Base-by-base conservation (phyloP, 2,888 invertebrate species). In the Stegophylla sp. region DNA sequence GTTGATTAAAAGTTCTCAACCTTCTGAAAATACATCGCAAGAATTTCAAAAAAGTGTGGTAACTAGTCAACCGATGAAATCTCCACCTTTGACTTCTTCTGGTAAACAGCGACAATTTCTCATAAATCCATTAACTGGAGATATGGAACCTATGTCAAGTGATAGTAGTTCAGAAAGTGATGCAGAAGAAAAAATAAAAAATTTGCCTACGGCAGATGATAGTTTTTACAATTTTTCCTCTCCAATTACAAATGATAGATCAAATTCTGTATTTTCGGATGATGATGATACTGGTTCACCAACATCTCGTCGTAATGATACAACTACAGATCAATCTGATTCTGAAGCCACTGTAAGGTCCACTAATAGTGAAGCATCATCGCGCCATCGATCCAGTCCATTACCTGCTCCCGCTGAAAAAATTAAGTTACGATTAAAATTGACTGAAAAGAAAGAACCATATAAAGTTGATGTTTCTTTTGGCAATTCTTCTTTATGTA, bases 51-150 rank as follows among this genome's bases (percentile, higher is more conserved):
- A 71, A 71, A 71, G 79, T 79, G 79, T 79, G 71, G 79, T 79
- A 79, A 56, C 79, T 63, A 64, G 82, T 66, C 83, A 84, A 82
- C 69, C 84, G 12, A 56, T 73, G 51, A 84, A 84, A 66, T 75
- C 83, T n/a, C 67, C 82, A 63, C 53, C 75, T 26, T 77, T 82
- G 28, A 67, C 83, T 48, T 75, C 82, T n/a, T 67, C 76, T 56
- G 91, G 91, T 82, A 92, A 92, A 85, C 91, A 90, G 86, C 90
- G 91, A 85, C 93, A 93, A 88, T 94, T 93, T 88, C 91, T 96
- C 64, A 94, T 96, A 84, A 96, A 96, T 88, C 95, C 96, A 0
- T 89, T 95, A 83, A 95, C 96, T 83, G 94, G 85, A 20, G 92
- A 94, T 85, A 89, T 96, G 85, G 95, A 95, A 85, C 91, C 92